These are phyloP conservation scores for Pipistrellus pipistrellus DNA, from an alignment of 2,797 vertebrate genomes.

Conservation along the genomic window DNA sequence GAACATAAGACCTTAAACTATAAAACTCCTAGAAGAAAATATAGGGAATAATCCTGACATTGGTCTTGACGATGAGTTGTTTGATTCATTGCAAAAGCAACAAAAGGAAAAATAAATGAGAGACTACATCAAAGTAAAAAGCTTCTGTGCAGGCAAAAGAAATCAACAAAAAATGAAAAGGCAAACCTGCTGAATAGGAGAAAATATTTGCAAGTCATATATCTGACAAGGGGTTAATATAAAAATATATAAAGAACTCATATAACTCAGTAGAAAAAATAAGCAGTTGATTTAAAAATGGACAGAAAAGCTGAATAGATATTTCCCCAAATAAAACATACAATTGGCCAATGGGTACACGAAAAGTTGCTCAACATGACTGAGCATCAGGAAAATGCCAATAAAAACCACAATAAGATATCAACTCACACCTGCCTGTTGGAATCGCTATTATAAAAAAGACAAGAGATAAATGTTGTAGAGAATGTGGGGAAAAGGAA, in stretches of 20 bases:
- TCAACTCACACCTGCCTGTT: background rate
- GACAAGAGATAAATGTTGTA: background rate
- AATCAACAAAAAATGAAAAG: background rate
- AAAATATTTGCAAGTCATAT: background rate
- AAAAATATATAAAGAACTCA: background rate
- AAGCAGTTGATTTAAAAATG: background rate
- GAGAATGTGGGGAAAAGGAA: background rate
- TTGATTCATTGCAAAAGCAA: background rate
- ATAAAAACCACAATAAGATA: background rate
- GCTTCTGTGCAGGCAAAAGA: background rate
- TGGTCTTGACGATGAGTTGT: background rate
- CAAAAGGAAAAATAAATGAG: background rate
- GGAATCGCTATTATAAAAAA: background rate
- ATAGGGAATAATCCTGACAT: background rate
- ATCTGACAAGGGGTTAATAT: background rate
- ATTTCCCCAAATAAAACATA: background rate
- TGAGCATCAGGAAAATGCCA: background rate
- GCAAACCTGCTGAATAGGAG: background rate
- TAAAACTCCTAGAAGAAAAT: background rate
- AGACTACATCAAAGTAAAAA: background rate
- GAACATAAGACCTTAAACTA: background rate
- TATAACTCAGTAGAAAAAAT: background rate
- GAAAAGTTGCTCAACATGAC: background rate
- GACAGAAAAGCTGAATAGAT: background rate
- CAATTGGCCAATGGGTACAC: background rate